Evolutionary conservation across 2,797 vertebrate species (phyloP).

Genomic region (Leuciscus waleckii): DNA sequence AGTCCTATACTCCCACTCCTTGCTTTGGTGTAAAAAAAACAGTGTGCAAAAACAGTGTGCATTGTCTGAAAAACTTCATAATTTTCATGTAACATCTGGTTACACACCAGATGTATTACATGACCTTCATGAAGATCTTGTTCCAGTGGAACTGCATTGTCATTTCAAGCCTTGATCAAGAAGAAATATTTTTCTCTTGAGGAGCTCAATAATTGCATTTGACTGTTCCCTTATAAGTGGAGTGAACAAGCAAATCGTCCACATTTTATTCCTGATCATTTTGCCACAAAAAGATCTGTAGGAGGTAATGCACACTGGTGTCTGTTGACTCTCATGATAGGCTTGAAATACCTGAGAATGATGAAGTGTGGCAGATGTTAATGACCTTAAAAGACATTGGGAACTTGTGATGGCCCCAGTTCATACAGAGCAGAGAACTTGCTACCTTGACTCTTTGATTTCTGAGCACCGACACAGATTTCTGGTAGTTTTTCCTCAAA

Average conservation of each 20-base stretch:
- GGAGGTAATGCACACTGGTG: neutral
- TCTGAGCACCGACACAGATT: slow-evolving; percentile 36
- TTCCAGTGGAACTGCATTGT: slow-evolving; percentile 26
- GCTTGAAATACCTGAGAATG: slow-evolving; percentile 20
- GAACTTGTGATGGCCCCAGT: neutral
- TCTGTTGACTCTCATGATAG: neutral
- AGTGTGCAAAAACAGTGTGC: slow-evolving; percentile 28
- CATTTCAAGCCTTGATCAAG: neutral
- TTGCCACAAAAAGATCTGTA: neutral
- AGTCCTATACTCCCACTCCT: slow-evolving; percentile 16
- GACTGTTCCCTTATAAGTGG: neutral
- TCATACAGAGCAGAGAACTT: slow-evolving; percentile 13
- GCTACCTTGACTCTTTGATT: slow-evolving; percentile 20
- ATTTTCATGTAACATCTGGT: slow-evolving; percentile 44
- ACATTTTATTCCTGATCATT: neutral
- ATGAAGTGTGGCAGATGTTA: slow-evolving; percentile 13
- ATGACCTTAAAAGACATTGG: neutral
- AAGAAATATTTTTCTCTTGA: slow-evolving; percentile 1
- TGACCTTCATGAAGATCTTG: neutral
- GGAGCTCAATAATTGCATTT: neutral
- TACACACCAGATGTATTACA: slow-evolving; percentile 19
- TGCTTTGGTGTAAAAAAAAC: slow-evolving; percentile 44
- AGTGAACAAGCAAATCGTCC: neutral
- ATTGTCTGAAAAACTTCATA: slow-evolving; percentile 20
- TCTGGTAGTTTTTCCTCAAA: slow-evolving; percentile 28